Evolutionary conservation across 2,113 vertebrate genomes (phyloP), one percentile per base, ranked within the genome.

Genomic region (Microcebus ravelobensis): DNA sequence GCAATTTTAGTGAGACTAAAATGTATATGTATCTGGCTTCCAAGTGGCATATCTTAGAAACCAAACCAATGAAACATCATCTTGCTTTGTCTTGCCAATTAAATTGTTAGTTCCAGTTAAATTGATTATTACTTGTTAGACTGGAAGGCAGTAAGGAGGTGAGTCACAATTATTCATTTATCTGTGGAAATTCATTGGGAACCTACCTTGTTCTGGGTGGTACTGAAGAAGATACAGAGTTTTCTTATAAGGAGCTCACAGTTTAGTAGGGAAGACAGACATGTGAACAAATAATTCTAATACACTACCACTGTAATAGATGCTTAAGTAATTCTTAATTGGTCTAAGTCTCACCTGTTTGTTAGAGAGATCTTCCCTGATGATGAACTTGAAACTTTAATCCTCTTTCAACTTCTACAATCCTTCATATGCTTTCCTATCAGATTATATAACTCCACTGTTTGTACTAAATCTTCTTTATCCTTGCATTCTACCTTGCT

Each of bases 341-440:
- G 67, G 29, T 71, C n/a, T 89, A 85, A 97, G 45, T 83, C 57
- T 95, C 63, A 90, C 48, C 65, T 92, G 25, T 96, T 95, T 93
- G 39, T 91, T 61, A 96, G 57, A 83, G 36, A 90, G 67, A 87
- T 89, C 48, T 93, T 96, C n/a, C 39, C 63, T 93, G 15, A 87
- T 96, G 79, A 84, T 96, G 88, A 97, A 94, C 61, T 96, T 96
- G 88, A 94, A 95, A 87, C 81, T 96, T 96, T 94, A 97, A 95
- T 95, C 70, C 61, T 95, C 92, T 97, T 96, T 81, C 36, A 94
- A 79, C 18, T 65, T 91, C 48, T 18, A 76, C 29, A 94, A 74
- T 93, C 88, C 71, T 93, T 97, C 77, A 42, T 86, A 86, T 96
- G 77, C 71, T 95, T 88, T 95, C 71, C 68, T 97, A 70, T 80